A percentile compares a stretch with the other conserved stretches of the same genome.
Conservation (phyloP, 2,113 vertebrate genomes). For the Sorex araneus region DNA sequence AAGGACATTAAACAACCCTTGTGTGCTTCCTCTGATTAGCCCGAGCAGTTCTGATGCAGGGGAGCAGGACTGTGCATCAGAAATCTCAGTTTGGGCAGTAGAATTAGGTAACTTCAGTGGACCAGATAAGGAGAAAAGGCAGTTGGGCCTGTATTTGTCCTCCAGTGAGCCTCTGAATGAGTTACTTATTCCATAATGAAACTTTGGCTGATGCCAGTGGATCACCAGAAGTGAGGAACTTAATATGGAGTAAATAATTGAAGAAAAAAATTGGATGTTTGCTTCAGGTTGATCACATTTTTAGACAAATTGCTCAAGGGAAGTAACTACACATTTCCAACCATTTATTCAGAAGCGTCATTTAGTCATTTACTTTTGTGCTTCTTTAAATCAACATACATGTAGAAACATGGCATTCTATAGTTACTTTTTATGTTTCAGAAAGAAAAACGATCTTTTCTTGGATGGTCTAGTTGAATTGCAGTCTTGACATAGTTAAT, state of each 20-base stretch:
- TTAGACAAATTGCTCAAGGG: background rate
- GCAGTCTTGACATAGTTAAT: constrained; percentile 66
- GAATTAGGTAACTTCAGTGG: background rate
- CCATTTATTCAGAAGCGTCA: background rate
- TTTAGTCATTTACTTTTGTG: constrained; percentile 52
- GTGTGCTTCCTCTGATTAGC: background rate
- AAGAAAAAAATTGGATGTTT: constrained; percentile 34
- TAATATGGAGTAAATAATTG: background rate
- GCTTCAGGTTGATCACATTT: constrained; percentile 35
- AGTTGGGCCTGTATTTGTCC: background rate
- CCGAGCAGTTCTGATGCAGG: background rate
- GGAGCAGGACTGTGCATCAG: background rate
- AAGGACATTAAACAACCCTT: background rate
- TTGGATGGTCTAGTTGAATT: constrained; percentile 62
- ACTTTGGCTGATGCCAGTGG: background rate
- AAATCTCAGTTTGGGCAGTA: background rate
- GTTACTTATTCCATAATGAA: background rate
- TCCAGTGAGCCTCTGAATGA: background rate
- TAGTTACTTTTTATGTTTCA: constrained; percentile 64
- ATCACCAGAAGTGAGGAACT: background rate
- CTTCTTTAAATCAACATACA: constrained; percentile 29
- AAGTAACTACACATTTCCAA: constrained; percentile 35
- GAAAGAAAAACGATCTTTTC: constrained; percentile 53
- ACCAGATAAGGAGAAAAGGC: background rate
- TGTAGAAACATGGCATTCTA: constrained; percentile 30